phyloP scores from a whole-genome alignment of 2,888 invertebrate species.

The Lottia scabra region DNA sequence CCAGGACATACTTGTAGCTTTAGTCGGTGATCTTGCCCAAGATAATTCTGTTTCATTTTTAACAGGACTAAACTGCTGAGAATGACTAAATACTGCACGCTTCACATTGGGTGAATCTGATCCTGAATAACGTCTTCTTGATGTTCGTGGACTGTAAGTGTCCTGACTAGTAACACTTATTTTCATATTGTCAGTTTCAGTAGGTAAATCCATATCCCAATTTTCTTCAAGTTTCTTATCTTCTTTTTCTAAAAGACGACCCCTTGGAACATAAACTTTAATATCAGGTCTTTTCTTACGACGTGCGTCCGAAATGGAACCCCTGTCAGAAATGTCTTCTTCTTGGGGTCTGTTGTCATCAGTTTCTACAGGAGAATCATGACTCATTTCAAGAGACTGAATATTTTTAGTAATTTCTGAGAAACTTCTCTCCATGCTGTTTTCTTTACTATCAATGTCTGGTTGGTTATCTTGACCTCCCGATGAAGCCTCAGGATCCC shows the following conservation, averaged over 20 bases:
- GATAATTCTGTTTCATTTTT: background rate
- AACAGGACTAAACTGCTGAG: background rate
- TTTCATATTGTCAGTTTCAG: slow-evolving; percentile 21
- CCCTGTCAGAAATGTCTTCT: background rate
- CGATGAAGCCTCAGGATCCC: background rate
- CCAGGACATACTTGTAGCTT: background rate
- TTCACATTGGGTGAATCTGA: slow-evolving; percentile 28
- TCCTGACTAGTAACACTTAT: slow-evolving; percentile 23
- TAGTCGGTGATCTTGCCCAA: background rate
- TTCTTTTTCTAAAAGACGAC: slow-evolving; percentile 43
- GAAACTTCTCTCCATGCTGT: slow-evolving; percentile 48
- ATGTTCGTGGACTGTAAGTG: slow-evolving; percentile 8
- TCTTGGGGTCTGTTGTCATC: slow-evolving; percentile 16
- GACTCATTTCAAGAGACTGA: slow-evolving; percentile 1
- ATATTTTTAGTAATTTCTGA: background rate
- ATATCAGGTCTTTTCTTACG: slow-evolving; percentile 52
- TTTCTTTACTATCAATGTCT: slow-evolving; percentile 48
- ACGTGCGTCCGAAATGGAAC: slow-evolving; percentile 21
- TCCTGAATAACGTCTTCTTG: slow-evolving; percentile 11
- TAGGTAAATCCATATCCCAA: slow-evolving; percentile 19
- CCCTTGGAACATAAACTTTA: slow-evolving; percentile 57
- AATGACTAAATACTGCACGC: background rate
- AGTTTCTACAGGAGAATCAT: background rate
- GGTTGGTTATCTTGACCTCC: slow-evolving; percentile 20
- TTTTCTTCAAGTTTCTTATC: slow-evolving; percentile 28